Conservation (phyloP, 2,888 invertebrate species). For the Cryptophagus acutangulus region DNA sequence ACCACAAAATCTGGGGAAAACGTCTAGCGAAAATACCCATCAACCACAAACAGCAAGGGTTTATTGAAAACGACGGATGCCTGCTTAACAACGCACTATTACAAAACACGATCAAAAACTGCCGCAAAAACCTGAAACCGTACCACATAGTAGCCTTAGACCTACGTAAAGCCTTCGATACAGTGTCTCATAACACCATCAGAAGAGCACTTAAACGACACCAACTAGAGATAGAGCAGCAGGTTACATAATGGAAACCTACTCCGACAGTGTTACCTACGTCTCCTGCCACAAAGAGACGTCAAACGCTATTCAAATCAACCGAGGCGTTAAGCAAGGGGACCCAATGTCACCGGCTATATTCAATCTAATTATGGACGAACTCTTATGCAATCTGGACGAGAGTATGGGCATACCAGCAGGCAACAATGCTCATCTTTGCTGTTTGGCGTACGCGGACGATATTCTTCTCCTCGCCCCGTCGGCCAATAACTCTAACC, state of each 20-base stretch:
- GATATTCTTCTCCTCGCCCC: constrained; percentile 16
- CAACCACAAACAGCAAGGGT: constrained; percentile 19
- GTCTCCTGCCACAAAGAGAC: constrained; percentile 3
- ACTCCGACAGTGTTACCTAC: constrained; percentile 9
- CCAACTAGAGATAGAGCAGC: too few species aligned
- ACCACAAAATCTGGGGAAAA: constrained; percentile 11
- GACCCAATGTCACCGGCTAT: constrained; percentile 17
- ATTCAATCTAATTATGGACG: constrained; percentile 17
- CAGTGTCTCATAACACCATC: constrained; percentile 18
- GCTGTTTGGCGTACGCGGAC: constrained; percentile 17
- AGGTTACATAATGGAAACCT: constrained; percentile 13
- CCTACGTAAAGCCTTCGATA: constrained; percentile 24
- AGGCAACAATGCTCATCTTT: not conserved
- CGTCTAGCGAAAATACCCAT: constrained; percentile 11
- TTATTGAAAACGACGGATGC: constrained; percentile 18
- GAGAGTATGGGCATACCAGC: constrained; percentile 5
- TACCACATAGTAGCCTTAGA: constrained; percentile 19
- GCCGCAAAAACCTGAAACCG: constrained; percentile 1
- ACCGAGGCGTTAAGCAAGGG: constrained; percentile 19
- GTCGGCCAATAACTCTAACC: too few species aligned
- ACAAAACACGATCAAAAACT: constrained; percentile 13
- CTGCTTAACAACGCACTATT: constrained; percentile 18
- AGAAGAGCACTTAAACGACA: constrained; percentile 13
- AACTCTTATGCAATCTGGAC: constrained; percentile 5
- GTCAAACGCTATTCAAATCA: constrained; percentile 5